Base-by-base conservation (phyloP, 2,888 invertebrate species). In the Rhimphoctona megacephalus region DNA sequence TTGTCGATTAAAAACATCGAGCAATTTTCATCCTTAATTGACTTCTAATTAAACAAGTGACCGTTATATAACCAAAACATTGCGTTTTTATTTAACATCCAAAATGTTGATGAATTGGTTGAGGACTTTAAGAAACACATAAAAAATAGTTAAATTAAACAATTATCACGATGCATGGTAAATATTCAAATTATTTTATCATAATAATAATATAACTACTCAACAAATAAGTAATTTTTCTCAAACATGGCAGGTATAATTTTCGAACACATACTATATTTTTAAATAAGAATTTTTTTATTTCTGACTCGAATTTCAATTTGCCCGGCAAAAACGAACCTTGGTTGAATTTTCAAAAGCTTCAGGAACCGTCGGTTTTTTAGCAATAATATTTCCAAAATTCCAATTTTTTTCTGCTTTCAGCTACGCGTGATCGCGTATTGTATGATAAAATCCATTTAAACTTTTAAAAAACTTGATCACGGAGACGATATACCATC, bases 1-100 rank as follows among this genome's bases (percentile, higher is more conserved):
- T 88, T 91, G 87, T 90, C 89, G 88, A 91, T 86, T 91, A 87
- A 91, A 91, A 89, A 77, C 25, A 49, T 22, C 30, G 8, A 33
- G 33, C 39, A 14, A 33, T 11, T 74, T 57, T 57, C 46, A 19
- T 72, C 7, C 9, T 39, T 25, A 36, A 54, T 33, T 54, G 6
- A 73, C 17, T 61, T 30, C 61, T 17, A 61, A 30, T 30, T 17
- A 17, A 30, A 22, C 11, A 22, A 57, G 1, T 11, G 3, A 0
- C 11, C 25, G 25, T 11, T 4, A 25, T 25, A 25, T 7, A n/a
- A 52, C n/a, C n/a, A 7, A n/a, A n/a, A 52, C n/a, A 52, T n/a
- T 33, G 33, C 33, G 5, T 33, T 4, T 33, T 33, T 33, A 33
- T 33, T 33, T 33, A 33, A 33, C 33, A 33, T 33, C 5, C 33